A percentile compares a stretch with the other conserved stretches of the same genome.
Evolutionary conservation across 2,797 vertebrate species (phyloP).

Genomic region (Pangasius djambal): DNA sequence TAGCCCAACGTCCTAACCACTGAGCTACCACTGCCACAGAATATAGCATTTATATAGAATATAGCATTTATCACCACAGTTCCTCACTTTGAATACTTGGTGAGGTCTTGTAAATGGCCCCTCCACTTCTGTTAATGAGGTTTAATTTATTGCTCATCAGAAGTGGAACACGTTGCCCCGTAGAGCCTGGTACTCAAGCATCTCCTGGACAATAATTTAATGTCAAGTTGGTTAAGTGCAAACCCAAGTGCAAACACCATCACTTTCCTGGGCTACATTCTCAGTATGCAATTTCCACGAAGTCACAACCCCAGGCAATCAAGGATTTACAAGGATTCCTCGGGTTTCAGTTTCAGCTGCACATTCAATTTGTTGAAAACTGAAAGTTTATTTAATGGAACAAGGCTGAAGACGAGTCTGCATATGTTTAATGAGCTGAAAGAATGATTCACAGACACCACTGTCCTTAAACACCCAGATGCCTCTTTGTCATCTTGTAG

Average conservation of each 20-base stretch:
- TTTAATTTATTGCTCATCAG: constrained; percentile 9
- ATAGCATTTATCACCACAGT: not conserved
- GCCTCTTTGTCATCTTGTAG: not conserved
- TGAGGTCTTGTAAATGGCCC: not conserved
- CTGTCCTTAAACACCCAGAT: too few relatives aligned
- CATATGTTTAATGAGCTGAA: constrained; percentile 6
- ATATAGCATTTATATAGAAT: too few relatives aligned
- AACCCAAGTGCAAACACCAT: not conserved
- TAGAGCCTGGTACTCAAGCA: not conserved
- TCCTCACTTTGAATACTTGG: not conserved
- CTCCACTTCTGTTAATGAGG: not conserved
- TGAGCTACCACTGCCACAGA: too few relatives aligned
- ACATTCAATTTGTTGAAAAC: not conserved
- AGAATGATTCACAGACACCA: not conserved
- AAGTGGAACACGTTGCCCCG: constrained; percentile 1
- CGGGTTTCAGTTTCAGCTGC: not conserved
- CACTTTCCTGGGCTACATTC: not conserved
- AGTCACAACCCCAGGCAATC: not conserved
- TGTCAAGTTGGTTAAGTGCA: not conserved
- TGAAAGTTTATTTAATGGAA: not conserved
- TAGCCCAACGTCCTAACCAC: too few relatives aligned
- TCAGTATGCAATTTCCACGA: not conserved
- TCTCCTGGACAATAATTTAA: not conserved
- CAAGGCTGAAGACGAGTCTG: not conserved
- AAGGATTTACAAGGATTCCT: not conserved